phyloP scores from a whole-genome alignment of 2,113 vertebrate species.

The Phyllopteryx taeniolatus region DNA sequence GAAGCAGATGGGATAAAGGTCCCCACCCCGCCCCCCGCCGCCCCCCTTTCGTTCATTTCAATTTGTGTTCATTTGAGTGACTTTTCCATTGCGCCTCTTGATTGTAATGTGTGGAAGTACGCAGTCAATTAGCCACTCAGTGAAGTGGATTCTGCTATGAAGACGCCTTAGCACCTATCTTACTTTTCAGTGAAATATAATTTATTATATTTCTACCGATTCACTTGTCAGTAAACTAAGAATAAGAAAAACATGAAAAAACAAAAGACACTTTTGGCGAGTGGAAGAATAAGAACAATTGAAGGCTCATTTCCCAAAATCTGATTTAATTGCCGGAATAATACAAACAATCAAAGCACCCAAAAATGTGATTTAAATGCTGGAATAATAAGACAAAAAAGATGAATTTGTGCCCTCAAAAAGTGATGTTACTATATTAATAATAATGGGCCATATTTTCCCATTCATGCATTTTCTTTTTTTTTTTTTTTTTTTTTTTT shows the following conservation, averaged over 20 bases:
- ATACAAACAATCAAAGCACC: not conserved
- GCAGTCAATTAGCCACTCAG: not conserved
- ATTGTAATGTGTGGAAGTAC: not conserved
- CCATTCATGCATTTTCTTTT: too few species aligned
- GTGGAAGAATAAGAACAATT: too few species aligned
- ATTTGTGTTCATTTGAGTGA: slow-evolving; percentile 25
- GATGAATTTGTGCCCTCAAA: too few species aligned
- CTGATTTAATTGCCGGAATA: not conserved
- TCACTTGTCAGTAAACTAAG: not conserved
- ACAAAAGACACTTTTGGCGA: too few species aligned
- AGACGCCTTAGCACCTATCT: not conserved
- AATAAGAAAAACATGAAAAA: too few species aligned
- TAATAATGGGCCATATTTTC: too few species aligned
- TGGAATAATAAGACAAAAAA: not conserved
- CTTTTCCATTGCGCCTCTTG: not conserved
- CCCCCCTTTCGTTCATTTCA: slow-evolving; percentile 36
- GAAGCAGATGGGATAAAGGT: slow-evolving; percentile 44
- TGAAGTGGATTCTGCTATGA: not conserved
- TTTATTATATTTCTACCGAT: not conserved
- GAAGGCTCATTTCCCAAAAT: not conserved
- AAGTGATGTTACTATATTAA: too few species aligned
- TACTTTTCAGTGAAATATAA: not conserved
- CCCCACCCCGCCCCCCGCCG: too few species aligned
- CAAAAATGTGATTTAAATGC: not conserved
- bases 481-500: too few species aligned